Evolutionary conservation across 2,113 vertebrate genomes (phyloP), one percentile per base, ranked within the genome.

Genomic region (Hypocryptadius cinnamomeus): DNA sequence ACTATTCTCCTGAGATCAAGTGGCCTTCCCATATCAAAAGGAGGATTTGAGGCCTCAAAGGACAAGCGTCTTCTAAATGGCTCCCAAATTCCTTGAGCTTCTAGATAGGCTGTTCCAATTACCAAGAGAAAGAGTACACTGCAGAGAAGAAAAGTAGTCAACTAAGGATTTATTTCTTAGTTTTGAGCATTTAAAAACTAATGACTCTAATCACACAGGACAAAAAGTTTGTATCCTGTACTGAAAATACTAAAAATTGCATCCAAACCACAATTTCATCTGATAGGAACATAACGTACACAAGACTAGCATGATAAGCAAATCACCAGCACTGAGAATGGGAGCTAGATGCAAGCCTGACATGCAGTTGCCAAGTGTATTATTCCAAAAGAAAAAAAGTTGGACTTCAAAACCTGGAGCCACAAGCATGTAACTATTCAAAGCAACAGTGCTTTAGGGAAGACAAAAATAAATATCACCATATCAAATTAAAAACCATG

Each of bases 1-100:
- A 99, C 98, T 84, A 99, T 99, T 97, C 99, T 99, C 98, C 99
- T 99, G 98, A 99, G 99, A 98, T 99, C 99, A 96, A 99, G 99
- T 22, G 99, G 98, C 95, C 98, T 98, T 93, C 99, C 99, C 48
- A 99, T 98, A 96, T 99, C 99, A 97, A 99, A 97, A 92, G 98
- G 97, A 72, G 98, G 98, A 97, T 98, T 99, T 70, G 99, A 98
- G 56, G 98, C 97, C 94, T 99, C 99, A 95, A 99, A 98, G 33
- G 98, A 99, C 35, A 99, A 97, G 13, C 98, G 98, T 96, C 98
- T 98, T 95, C 98, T 98, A 96, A 99, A 99, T 35, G 99, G 99
- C 96, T 99, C 99, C 99, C 99, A 99, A 89, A 99, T 99, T 97
- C 99, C 99, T 97, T 99, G 98, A 94, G 99, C 99, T 98, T 99